Percentiles rank a stretch among this genome's conserved stretches.
These are phyloP conservation scores for Netelia melanura DNA, from an alignment of 2,888 invertebrate species.

Conservation along the genomic window DNA sequence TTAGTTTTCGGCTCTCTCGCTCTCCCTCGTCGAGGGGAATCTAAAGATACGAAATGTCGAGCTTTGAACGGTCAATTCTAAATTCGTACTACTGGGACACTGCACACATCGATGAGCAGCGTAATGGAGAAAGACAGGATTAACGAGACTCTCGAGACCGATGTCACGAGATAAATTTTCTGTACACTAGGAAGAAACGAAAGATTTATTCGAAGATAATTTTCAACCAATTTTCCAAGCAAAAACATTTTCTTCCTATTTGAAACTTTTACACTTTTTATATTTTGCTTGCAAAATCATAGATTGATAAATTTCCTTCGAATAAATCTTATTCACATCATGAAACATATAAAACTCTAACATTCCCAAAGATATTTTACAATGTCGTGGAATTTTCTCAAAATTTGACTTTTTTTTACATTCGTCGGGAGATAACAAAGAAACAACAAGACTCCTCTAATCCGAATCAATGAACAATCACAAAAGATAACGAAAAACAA, in stretches of 20 bases:
- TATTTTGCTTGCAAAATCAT: no score
- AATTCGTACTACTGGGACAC: constrained; percentile 64
- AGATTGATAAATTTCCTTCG: no score
- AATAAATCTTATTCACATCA: no score
- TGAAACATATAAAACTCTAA: background rate
- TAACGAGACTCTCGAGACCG: constrained; percentile 36
- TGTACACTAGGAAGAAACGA: background rate
- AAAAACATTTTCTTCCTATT: background rate
- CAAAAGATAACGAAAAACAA: constrained; percentile 58
- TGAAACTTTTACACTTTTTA: no score
- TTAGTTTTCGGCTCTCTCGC: constrained; percentile 42
- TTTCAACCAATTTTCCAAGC: background rate
- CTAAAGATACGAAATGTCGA: constrained; percentile 68
- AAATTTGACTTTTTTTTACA: background rate
- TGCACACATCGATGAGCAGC: constrained; percentile 38
- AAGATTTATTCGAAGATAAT: background rate
- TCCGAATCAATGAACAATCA: constrained; percentile 63
- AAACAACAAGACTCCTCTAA: constrained; percentile 45
- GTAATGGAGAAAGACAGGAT: constrained; percentile 35
- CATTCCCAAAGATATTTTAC: background rate
- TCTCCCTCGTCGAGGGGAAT: constrained; percentile 40
- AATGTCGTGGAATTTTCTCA: background rate
- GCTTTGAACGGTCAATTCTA: constrained; percentile 69
- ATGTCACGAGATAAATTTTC: background rate
- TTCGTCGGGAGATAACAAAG: background rate